A percentile compares a stretch with the other conserved stretches of the same genome.
Evolutionary conservation across 30 jellyfish, hydroid and myxozoan species (phyloP).

Genomic region (Rhopilema esculentum): DNA sequence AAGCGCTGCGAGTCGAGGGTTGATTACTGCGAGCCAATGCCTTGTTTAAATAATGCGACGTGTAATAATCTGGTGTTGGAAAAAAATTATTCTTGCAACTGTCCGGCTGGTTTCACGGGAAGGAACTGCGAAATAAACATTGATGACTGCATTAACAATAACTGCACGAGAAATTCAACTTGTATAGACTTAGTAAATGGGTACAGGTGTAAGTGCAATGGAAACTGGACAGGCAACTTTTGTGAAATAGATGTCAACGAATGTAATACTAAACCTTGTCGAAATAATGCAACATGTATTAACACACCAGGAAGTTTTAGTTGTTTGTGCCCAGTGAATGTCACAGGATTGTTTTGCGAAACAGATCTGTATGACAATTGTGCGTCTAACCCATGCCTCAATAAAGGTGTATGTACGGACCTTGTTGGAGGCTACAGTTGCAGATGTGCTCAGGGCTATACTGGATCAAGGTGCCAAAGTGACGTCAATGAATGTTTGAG

Average conservation of each 20-base stretch:
- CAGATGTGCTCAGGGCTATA: constrained; percentile 59
- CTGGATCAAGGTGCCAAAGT: constrained; percentile 62
- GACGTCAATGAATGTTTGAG: constrained; percentile 75
- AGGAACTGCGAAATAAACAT: constrained; percentile 68
- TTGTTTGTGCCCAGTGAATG: constrained; percentile 76
- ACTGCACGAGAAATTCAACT: constrained; percentile 49
- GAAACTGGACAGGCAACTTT: constrained; percentile 75
- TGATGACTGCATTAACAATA: constrained; percentile 65
- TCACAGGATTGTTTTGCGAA: constrained; percentile 84
- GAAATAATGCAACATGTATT: constrained; percentile 61
- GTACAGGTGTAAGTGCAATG: constrained; percentile 53
- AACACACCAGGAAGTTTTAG: constrained; percentile 72
- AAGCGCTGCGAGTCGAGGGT: constrained; percentile 71
- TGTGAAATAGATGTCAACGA: constrained; percentile 83
- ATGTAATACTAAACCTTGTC: constrained; percentile 38
- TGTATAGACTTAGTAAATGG: constrained; percentile 54
- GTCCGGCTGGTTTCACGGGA: constrained; percentile 81
- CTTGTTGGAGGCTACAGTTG: constrained; percentile 62
- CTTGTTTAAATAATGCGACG: constrained; percentile 67
- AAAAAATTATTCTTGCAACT: constrained; percentile 50
- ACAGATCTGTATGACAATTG: constrained; percentile 78
- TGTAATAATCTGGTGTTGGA: constrained; percentile 40
- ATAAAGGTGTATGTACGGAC: constrained; percentile 63
- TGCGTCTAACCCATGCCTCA: constrained; percentile 63
- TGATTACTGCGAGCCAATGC: constrained; percentile 66